Evolutionary conservation across 2,797 vertebrate species (phyloP).

Genomic region (Argyrosomus regius): DNA sequence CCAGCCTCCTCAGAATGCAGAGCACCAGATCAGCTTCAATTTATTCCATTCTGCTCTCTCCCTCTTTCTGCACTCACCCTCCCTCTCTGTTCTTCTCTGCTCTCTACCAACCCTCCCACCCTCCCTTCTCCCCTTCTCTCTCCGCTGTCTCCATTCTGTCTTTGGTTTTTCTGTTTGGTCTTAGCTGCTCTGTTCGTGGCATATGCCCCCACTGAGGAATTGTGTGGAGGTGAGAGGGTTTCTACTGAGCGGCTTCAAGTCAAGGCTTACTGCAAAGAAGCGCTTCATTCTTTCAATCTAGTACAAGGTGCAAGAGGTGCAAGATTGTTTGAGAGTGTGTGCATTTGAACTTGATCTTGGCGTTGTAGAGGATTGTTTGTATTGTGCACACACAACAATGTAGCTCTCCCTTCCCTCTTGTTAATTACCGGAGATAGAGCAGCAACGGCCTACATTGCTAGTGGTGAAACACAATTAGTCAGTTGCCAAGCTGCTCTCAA

Average conservation of each 20-base stretch:
- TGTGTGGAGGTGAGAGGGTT: conserved; percentile 67
- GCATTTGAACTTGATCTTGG: conserved; percentile 28
- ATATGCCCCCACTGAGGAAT: conserved; percentile 75
- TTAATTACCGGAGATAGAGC: conserved; percentile 75
- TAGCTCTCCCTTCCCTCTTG: conserved; percentile 48
- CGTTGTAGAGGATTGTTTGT: conserved; percentile 44
- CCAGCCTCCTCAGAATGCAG: conserved; percentile 84
- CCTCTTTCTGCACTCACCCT: conserved; percentile 62
- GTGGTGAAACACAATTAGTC: conserved; percentile 82
- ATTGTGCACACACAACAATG: conserved; percentile 51
- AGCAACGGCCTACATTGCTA: conserved; percentile 60
- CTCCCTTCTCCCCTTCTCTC: conserved; percentile 6
- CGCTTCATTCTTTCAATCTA: conserved; percentile 60
- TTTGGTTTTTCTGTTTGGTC: conserved; percentile 79
- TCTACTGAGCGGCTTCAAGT: conserved; percentile 60
- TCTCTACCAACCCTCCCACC: conserved; percentile 12
- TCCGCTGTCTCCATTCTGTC: conserved; percentile 60
- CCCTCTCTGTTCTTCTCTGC: conserved; percentile 58
- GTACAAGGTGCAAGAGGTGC: conserved; percentile 47
- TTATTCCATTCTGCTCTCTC: conserved; percentile 83
- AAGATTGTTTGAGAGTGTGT: conserved; percentile 43
- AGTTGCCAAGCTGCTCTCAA: conserved; percentile 78
- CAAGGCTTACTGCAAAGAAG: conserved; percentile 64
- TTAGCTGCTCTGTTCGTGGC: conserved; percentile 74
- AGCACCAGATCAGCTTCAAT: conserved; percentile 88